Evolutionary conservation across 2,113 vertebrate species (phyloP).

Genomic region (Aspidoscelis tigris): DNA sequence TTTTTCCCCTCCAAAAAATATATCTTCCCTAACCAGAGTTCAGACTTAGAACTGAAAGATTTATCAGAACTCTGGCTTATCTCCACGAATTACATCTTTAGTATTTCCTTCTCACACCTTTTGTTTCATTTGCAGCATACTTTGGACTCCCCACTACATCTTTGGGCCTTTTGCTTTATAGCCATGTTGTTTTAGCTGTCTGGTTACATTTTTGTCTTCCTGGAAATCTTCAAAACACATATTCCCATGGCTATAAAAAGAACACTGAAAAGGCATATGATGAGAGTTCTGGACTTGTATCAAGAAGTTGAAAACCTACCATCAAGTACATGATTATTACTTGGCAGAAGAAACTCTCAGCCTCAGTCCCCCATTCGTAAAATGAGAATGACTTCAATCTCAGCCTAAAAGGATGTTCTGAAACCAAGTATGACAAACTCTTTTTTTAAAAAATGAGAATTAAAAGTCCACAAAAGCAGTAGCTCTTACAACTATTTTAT

Average conservation of each 20-base stretch:
- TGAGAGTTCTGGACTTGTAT: background rate
- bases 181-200: background rate
- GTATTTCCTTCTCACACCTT: background rate
- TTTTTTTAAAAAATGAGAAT: background rate
- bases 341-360: background rate
- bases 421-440: background rate
- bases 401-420: background rate
- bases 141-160: background rate
- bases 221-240: background rate
- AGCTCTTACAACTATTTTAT: background rate
- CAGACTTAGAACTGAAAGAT: background rate
- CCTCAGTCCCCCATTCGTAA: background rate
- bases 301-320: background rate
- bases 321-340: background rate
- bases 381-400: background rate
- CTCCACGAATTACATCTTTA: background rate
- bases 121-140: background rate
- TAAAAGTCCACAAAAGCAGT: background rate
- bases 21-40: background rate
- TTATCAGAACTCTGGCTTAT: background rate
- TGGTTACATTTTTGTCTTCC: background rate
- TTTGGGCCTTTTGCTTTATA: background rate
- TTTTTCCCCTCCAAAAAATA: background rate
- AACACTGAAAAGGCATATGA: background rate
- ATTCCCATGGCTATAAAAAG: background rate